phyloP scores from a whole-genome alignment of 2,797 vertebrate genomes.

The Enteromius thamalakanensis region DNA sequence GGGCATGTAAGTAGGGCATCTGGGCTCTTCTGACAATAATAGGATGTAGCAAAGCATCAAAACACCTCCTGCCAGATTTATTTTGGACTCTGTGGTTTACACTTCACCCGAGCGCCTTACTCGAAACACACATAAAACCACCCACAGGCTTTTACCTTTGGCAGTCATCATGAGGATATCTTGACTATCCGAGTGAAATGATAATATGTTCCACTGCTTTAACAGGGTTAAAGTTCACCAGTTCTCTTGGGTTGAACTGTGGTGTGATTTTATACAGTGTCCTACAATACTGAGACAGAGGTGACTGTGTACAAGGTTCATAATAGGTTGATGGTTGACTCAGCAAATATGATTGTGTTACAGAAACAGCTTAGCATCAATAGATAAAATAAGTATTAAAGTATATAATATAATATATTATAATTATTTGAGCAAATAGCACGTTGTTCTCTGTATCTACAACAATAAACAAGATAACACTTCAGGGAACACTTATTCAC shows the following conservation, averaged over 20 bases:
- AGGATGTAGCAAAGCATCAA: conserved; percentile 6
- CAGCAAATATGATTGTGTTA: neutral
- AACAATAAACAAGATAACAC: too few relatives aligned
- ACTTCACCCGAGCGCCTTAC: neutral
- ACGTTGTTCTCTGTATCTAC: neutral
- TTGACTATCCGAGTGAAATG: neutral
- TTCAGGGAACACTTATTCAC: too few relatives aligned
- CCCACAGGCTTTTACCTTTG: neutral
- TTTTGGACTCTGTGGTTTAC: neutral
- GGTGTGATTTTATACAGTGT: conserved; percentile 21
- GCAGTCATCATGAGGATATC: neutral
- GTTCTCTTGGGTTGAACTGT: neutral
- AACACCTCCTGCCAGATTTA: conserved; percentile 3
- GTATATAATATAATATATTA: too few relatives aligned
- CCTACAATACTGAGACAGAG: conserved; percentile 19
- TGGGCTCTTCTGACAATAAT: conserved; percentile 19
- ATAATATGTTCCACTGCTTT: neutral
- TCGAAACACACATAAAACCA: neutral
- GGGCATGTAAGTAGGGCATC: conserved; percentile 18
- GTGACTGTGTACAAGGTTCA: conserved; percentile 19
- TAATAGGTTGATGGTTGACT: conserved; percentile 7
- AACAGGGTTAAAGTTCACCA: conserved; percentile 17
- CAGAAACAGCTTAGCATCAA: neutral
- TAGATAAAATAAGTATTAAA: neutral
- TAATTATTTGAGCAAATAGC: neutral